Conservation (phyloP, 2,797 vertebrate genomes). For the Sebastes paucispinis region DNA sequence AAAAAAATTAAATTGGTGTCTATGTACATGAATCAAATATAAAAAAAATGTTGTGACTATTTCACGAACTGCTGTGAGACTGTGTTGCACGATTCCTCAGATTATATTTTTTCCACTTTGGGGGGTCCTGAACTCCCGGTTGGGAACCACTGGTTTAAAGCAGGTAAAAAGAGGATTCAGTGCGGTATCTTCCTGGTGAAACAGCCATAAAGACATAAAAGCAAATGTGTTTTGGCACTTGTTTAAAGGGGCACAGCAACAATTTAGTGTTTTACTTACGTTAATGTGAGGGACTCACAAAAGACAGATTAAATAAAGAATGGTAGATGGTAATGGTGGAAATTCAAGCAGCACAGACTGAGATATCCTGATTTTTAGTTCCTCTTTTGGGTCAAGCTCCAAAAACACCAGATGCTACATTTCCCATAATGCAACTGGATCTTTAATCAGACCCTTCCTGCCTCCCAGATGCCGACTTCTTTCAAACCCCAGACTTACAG, state of each 20-base stretch:
- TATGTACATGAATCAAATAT: no score
- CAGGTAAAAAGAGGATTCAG: neutral
- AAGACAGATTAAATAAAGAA: neutral
- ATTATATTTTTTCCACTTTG: neutral
- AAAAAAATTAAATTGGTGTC: no score
- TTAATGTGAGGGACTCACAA: neutral
- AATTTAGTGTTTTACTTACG: neutral
- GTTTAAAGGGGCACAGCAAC: neutral
- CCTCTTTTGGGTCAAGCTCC: neutral
- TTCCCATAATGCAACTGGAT: neutral
- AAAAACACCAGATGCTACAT: neutral
- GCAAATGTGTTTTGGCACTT: neutral
- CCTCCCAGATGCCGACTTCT: neutral
- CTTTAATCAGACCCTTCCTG: neutral
- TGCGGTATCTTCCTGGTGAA: neutral
- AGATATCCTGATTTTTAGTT: neutral
- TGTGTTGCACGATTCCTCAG: no score
- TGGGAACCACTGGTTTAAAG: neutral
- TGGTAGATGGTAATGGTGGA: neutral
- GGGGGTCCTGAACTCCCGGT: neutral
- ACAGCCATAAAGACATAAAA: neutral
- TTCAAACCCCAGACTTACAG: neutral
- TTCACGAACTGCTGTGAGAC: no score
- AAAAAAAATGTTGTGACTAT: no score
- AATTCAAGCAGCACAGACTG: neutral